Base-by-base conservation (phyloP, 2,113 vertebrate species). In the Pseudopodoces humilis region DNA sequence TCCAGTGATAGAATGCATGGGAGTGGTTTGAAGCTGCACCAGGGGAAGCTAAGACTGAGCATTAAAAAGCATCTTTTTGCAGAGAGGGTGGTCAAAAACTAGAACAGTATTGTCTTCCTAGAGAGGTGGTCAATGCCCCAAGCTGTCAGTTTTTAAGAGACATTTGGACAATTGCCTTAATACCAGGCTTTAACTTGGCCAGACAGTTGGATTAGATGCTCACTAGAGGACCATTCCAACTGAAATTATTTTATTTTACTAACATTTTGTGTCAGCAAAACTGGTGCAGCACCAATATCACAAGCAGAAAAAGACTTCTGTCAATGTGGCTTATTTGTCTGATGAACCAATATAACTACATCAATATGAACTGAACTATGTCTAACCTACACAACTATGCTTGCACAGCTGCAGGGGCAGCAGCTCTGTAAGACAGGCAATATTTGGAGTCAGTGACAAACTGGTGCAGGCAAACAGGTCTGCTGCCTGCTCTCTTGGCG, bases 351-450 rank as follows among this genome's bases (percentile, higher is more conserved):
- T 53, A 11, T 10, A 85, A 60, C 11, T 8, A 37, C 5, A 18
- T 37, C 33, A 35, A 0, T 33, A 31, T 1, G 50, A 88, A 25
- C 68, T 46, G 53, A n/a, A n/a, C n/a, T 28, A 2, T 5, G 4
- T 12, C 10, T 30, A 52, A 24, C 58, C 58, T 70, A 31, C 35
- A 72, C 71, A 24, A 63, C 71, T 58, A 31, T 31, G 60, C 74
- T 24, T 27, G 41, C 49, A 50, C 43, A 75, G 56, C 79, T 58
- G 28, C 25, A 35, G 43, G 10, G 53, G 46, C 44, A 71, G 78
- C 65, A 78, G 44, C 39, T 56, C 47, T 72, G 67, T 41, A 72
- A 14, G 15, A 37, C 53, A 62, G 44, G 19, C 33, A 10, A 5
- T 14, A 2, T 53, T 25, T 49, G 39, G 46, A 71, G 67, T 18